Evolutionary conservation across 2,797 vertebrate genomes (phyloP), one percentile per base, ranked within the genome.

Genomic region (Triplophysa yarkandensis): DNA sequence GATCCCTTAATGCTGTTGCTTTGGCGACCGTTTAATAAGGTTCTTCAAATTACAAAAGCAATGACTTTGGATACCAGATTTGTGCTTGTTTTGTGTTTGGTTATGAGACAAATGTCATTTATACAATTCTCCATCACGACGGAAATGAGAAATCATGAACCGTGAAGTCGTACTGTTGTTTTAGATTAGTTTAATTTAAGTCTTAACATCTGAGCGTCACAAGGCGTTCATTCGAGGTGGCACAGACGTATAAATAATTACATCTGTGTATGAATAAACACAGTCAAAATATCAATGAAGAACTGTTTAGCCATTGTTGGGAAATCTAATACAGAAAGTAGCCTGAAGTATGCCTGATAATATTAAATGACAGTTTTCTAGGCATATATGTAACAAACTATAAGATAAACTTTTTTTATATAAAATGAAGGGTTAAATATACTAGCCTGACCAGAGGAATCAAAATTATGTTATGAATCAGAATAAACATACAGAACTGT

Each of bases 171-270:
- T 61, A 21, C 16, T 41, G 41, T 39, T 69, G 46, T 34, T 19
- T 27, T 74, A 32, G 13, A 48, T 77, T 54, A 46, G 28, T 76
- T 74, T 76, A 76, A 76, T 67, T 23, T 43, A 69, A 19, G 66
- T 71, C 67, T 71, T 41, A 3, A 13, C 13, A 34, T 25, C 27
- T 66, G 61, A 66, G 46, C 32, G 64, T 55, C 68, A 67, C 58
- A 68, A 68, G 48, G 57, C 25, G 1, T 67, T 67, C 10, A 21
- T 17, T 27, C 61, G 55, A 34, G 23, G 68, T 34, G 61, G 77
- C 32, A 62, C 36, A 66, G 3, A n/a, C n/a, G 28, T 43, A 19
- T 44, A 57, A 55, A 41, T 41, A 44, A 39, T n/a, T n/a, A n/a
- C 5, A 7, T 57, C n/a, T 23, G 39, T 17, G 64, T 27, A 62